Conservation (phyloP, 1,140 invertebrate genomes). For the Cyclargus thomasi region DNA sequence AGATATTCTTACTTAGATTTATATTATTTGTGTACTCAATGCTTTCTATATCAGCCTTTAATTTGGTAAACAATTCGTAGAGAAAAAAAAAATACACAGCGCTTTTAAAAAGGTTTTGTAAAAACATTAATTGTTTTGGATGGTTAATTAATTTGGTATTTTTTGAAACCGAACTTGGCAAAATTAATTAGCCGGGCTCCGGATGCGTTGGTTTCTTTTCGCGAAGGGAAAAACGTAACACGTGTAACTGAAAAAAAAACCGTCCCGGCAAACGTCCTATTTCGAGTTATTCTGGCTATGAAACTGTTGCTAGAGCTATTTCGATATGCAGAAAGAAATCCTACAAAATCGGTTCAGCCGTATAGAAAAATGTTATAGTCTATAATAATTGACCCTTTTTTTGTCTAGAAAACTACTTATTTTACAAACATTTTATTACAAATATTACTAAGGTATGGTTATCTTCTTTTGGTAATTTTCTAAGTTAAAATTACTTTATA, state of each 20-base stretch:
- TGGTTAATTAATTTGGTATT: neutral
- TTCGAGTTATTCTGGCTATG: neutral
- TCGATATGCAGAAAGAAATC: too few species aligned
- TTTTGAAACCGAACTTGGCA: neutral
- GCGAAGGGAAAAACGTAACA: neutral
- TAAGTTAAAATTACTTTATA: neutral
- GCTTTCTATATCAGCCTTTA: neutral
- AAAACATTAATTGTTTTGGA: neutral
- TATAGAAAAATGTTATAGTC: too few species aligned
- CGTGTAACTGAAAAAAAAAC: neutral
- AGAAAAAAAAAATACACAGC: neutral
- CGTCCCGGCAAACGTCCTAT: neutral
- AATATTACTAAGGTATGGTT: too few species aligned
- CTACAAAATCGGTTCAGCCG: too few species aligned
- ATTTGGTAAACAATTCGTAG: neutral
- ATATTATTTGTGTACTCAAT: neutral
- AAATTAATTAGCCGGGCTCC: slow-evolving; percentile 1
- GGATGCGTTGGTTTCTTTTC: slow-evolving; percentile 4
- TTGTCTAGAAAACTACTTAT: too few species aligned
- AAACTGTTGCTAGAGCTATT: too few species aligned
- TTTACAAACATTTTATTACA: too few species aligned
- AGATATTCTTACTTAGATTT: too few species aligned
- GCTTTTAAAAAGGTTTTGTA: neutral
- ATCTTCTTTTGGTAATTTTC: neutral
- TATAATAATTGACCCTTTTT: too few species aligned